Base-by-base conservation (phyloP, 2,113 vertebrate genomes). In the Ornithorhynchus anatinus region DNA sequence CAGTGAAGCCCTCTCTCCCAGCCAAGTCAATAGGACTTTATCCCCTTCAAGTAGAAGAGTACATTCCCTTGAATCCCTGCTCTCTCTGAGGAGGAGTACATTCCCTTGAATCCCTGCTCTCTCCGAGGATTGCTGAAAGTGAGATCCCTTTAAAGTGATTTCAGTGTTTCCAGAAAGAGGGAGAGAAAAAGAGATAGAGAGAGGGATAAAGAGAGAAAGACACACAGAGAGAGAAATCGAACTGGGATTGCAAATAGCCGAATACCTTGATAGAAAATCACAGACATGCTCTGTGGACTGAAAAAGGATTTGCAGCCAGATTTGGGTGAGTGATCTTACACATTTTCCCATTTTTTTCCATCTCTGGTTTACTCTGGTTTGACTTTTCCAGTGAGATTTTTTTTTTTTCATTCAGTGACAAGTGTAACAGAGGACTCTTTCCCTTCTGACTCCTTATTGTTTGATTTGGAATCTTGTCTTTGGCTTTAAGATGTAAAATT, bases 231-330 rank as follows among this genome's bases (percentile, higher is more conserved):
- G 47, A n/a, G 47, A 23, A 17, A 23, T 10, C 33, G 59, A 82
- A 83, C 64, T 12, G 72, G 86, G 72, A 25, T 45, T 40, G 53
- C 62, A 44, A 37, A 63, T 79, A 81, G 63, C 61, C 80, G 83
- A 70, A 86, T 90, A 86, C 61, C 80, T 84, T 85, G 71, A 25
- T 84, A 86, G 77, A 67, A 62, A 68, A 66, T 43, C 80, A 84
- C 71, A 88, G 90, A 81, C 86, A 95, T 95, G 94, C 91, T 95
- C 68, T 95, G 94, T 73, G 94, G 94, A 74, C 88, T 95, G 79
- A 93, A 86, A 80, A 93, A 92, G 86, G 94, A 94, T 77, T 89
- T 94, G 74, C 92, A 93, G 74, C 90, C 84, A 51, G 92, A 90
- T 81, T 91, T 92, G 10, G 93, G 94, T 95, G 84, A 94, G 94